A percentile compares a stretch with the other conserved stretches of the same genome.
These are phyloP conservation scores for Dendropsophus ebraccatus DNA, from an alignment of 2,113 vertebrate species.

Conservation along the genomic window DNA sequence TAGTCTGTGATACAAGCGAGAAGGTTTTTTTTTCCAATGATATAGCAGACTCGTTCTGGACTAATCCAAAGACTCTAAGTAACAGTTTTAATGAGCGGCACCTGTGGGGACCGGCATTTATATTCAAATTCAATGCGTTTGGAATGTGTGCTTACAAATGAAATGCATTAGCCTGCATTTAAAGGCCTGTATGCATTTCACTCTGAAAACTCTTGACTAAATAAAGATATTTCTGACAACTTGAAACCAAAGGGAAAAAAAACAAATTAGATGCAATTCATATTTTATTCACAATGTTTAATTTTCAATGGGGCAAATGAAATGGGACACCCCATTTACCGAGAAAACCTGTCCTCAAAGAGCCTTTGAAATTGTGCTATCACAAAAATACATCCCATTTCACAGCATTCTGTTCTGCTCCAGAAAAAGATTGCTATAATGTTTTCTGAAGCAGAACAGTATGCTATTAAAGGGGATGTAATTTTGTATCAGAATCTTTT, in stretches of 20 bases:
- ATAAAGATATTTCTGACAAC: not conserved
- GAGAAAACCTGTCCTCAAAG: too few species aligned
- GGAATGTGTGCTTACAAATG: slow-evolving; percentile 3
- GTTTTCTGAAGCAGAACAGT: not conserved
- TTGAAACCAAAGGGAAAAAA: not conserved
- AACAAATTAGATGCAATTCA: not conserved
- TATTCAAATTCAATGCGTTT: slow-evolving; percentile 1
- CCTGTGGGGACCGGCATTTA: slow-evolving; percentile 12
- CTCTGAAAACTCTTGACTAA: not conserved
- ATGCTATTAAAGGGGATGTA: not conserved
- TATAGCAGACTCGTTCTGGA: not conserved
- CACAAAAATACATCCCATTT: too few species aligned
- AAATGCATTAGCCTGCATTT: not conserved
- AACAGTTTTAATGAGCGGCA: slow-evolving; percentile 13
- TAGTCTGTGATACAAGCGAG: not conserved
- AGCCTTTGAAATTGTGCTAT: too few species aligned
- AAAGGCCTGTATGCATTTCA: not conserved
- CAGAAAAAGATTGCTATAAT: not conserved
- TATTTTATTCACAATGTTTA: not conserved
- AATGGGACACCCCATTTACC: too few species aligned
- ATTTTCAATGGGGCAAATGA: not conserved
- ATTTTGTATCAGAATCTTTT: not conserved
- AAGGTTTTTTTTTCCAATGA: slow-evolving; percentile 2
- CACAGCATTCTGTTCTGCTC: too few species aligned
- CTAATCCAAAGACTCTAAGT: not conserved